These are phyloP conservation scores for Neotragus moschatus DNA, from an alignment of 2,113 vertebrate genomes.

Conservation along the genomic window DNA sequence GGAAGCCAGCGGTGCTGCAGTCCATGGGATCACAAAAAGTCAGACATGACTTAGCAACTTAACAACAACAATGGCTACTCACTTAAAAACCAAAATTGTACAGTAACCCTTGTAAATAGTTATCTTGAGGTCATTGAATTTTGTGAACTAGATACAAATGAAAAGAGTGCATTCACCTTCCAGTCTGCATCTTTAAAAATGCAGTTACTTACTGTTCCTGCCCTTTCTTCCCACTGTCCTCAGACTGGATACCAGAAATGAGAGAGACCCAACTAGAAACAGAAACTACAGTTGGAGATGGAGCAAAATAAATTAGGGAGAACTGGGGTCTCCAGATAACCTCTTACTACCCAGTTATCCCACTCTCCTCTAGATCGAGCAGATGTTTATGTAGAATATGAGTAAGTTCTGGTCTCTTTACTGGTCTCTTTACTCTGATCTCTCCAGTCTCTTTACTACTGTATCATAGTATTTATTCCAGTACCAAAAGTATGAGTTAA, in stretches of 20 bases:
- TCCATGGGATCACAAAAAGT: not conserved
- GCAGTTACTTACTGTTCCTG: not conserved
- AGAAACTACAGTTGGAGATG: not conserved
- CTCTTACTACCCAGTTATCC: fast-evolving
- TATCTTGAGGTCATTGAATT: not conserved
- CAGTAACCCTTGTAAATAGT: not conserved
- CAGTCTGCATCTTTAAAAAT: not conserved
- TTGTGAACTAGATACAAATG: not conserved
- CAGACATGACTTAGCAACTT: not conserved
- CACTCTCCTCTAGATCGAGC: not conserved
- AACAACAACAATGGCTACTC: not conserved
- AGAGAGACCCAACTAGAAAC: not conserved
- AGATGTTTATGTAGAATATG: not conserved
- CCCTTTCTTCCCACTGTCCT: not conserved
- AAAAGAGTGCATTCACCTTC: not conserved
- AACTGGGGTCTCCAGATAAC: not conserved
- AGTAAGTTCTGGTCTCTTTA: not conserved
- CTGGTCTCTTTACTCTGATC: not conserved
- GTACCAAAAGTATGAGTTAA: not conserved
- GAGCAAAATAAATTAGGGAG: not conserved
- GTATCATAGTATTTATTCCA: not conserved
- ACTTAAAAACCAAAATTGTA: not conserved
- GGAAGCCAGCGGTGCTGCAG: not conserved
- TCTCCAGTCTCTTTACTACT: not conserved
- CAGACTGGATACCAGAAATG: not conserved